phyloP scores from a whole-genome alignment of 2,888 invertebrate species.

The Lasius fuliginosus region DNA sequence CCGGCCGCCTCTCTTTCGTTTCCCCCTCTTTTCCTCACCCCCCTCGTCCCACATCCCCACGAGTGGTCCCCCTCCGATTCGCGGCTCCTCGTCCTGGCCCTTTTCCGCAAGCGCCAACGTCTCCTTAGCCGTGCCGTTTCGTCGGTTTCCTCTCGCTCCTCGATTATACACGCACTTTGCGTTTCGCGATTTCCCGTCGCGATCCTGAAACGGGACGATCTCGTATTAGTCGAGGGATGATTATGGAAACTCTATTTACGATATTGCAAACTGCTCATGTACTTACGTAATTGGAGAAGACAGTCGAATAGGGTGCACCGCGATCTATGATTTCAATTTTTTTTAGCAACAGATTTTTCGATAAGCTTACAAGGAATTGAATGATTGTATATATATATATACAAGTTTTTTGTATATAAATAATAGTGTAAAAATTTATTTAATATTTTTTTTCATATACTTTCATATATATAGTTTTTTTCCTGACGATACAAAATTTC shows the following conservation, averaged over 20 bases:
- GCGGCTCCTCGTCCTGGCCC: constrained; percentile 24
- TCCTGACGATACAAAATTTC: not conserved
- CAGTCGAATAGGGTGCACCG: not conserved
- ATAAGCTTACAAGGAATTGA: not conserved
- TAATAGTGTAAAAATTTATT: not conserved
- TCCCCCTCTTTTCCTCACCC: not conserved
- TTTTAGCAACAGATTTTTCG: not conserved
- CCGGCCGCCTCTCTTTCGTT: constrained; percentile 73
- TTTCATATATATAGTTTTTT: not conserved
- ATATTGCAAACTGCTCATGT: not conserved
- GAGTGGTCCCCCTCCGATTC: constrained; percentile 45
- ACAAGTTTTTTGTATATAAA: not conserved
- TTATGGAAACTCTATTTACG: not conserved
- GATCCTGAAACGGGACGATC: constrained; percentile 37
- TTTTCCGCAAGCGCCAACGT: constrained; percentile 31
- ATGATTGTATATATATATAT: not conserved
- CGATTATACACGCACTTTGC: constrained; percentile 37
- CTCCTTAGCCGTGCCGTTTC: constrained; percentile 26
- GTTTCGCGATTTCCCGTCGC: constrained; percentile 20
- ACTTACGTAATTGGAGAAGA: not conserved
- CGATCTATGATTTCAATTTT: not conserved
- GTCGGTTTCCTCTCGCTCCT: constrained; percentile 25
- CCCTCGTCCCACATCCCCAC: constrained; percentile 23
- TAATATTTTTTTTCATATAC: too few species aligned
- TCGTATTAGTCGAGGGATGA: not conserved